Evolutionary conservation across 2,113 vertebrate species (phyloP).

Genomic region (Otolemur garnettii): DNA sequence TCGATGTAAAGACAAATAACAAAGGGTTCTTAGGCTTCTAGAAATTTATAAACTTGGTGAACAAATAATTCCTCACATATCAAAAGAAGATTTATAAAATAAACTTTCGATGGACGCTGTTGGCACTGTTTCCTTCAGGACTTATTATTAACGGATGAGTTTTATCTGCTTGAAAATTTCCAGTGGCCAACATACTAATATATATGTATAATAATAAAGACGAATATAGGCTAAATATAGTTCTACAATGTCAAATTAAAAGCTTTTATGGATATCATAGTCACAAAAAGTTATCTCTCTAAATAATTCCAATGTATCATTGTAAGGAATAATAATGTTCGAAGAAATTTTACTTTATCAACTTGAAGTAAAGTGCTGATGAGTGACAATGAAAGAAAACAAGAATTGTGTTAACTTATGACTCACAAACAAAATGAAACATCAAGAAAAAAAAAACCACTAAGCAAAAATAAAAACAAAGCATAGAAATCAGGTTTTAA

Average conservation of each 20-base stretch:
- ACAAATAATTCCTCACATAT: not conserved
- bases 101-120: not conserved
- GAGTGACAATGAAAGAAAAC: not conserved
- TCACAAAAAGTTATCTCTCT: slow-evolving; percentile 1
- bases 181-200: not conserved
- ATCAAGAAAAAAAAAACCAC: not conserved
- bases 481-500: not conserved
- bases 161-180: not conserved
- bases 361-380: not conserved
- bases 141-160: not conserved
- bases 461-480: not conserved
- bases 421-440: slow-evolving; percentile 1
- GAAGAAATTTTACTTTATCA: not conserved
- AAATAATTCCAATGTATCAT: not conserved
- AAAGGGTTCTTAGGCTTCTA: not conserved
- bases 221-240: not conserved
- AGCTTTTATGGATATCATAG: not conserved
- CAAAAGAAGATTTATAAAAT: not conserved
- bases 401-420: slow-evolving; percentile 10
- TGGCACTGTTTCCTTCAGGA: not conserved
- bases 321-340: not conserved
- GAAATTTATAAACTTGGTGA: not conserved
- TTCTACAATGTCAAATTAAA: not conserved
- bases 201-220: not conserved
- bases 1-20: not conserved